Evolutionary conservation across 2,113 vertebrate species (phyloP).

Genomic region (Sorex araneus): DNA sequence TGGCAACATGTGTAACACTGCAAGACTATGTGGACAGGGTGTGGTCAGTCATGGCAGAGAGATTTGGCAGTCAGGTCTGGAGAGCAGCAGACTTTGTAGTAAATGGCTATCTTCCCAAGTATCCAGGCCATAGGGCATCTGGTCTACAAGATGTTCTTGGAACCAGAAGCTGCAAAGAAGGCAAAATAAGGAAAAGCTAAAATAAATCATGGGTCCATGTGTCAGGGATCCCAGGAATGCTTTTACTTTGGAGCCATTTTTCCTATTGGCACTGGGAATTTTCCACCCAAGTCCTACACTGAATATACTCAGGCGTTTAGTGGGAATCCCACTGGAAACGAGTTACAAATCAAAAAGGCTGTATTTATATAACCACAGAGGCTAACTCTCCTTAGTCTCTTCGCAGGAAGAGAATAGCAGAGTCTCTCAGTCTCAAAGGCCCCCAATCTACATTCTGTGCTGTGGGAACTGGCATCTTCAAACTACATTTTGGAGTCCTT

Average conservation of each 20-base stretch:
- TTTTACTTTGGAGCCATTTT: conserved; percentile 66
- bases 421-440: not conserved
- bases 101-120: conserved; percentile 44
- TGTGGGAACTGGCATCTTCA: not conserved
- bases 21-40: not conserved
- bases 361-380: conserved; percentile 8
- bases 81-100: conserved; percentile 28
- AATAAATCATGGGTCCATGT: conserved; percentile 77
- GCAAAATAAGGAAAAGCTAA: conserved; percentile 61
- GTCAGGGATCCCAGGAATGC: conserved; percentile 64
- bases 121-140: conserved; percentile 58
- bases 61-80: conserved; percentile 39
- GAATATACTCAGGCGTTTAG: conserved; percentile 47
- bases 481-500: not conserved
- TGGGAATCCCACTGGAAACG: conserved; percentile 54
- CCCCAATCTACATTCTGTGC: not conserved
- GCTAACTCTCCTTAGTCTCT: not conserved
- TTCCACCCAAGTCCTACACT: conserved; percentile 65
- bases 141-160: conserved; percentile 74
- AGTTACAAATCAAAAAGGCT: conserved; percentile 31
- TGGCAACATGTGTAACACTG: not conserved
- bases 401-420: not conserved
- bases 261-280: conserved; percentile 61
- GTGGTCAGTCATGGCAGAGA: not conserved
- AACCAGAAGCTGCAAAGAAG: conserved; percentile 46